Conservation (phyloP, 2,113 vertebrate genomes). For the Lanius collurio region DNA sequence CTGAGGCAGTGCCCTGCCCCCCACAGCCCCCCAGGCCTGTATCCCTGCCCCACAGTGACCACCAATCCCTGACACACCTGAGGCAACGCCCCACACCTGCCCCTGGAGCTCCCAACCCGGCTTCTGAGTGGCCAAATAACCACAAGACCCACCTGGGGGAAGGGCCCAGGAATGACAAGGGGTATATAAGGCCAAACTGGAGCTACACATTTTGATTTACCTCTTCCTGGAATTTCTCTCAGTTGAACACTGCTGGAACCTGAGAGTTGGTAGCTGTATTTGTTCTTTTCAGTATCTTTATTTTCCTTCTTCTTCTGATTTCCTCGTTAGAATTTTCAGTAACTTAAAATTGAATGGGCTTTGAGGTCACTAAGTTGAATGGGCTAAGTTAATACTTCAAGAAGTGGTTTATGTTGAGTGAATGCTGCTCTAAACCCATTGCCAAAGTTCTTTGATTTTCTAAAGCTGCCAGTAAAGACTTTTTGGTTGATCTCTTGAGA, state of each 20-base stretch:
- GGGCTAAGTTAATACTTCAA: not conserved
- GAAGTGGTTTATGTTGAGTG: not conserved
- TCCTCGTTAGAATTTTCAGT: not conserved
- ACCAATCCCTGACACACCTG: accelerated
- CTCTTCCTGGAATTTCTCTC: not conserved
- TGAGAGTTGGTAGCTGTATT: not conserved
- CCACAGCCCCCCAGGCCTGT: not conserved
- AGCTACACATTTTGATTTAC: accelerated
- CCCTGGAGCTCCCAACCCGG: not conserved
- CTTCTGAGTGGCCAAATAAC: not conserved
- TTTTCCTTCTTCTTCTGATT: not conserved
- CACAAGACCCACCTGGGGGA: not conserved
- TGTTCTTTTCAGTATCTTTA: not conserved
- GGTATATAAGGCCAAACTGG: not conserved
- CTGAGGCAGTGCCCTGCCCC: not conserved
- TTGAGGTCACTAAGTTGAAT: not conserved
- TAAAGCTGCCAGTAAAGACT: not conserved
- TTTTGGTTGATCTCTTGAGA: not conserved
- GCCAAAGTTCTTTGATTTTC: not conserved
- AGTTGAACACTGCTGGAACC: not conserved
- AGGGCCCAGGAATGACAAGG: not conserved
- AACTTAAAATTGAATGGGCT: not conserved
- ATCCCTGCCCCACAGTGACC: not conserved
- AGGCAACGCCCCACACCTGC: not conserved
- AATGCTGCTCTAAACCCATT: not conserved